Conservation (phyloP, 1,140 invertebrate species). For the Drosophila littoralis region DNA sequence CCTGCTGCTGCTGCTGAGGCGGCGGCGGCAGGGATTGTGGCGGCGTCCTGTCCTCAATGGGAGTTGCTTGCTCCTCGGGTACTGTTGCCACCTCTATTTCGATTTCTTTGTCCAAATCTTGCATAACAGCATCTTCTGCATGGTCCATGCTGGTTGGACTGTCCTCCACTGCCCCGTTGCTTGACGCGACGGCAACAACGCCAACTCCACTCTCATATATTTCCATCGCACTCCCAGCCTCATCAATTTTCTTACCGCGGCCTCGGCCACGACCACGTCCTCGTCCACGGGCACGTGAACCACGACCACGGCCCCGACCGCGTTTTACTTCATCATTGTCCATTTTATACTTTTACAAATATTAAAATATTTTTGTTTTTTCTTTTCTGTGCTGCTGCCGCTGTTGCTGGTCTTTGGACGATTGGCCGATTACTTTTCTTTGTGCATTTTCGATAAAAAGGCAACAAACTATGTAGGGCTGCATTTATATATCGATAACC, state of each 20-base stretch:
- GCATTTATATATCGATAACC: background rate
- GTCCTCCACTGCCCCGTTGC: slow-evolving; percentile 55
- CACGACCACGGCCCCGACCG: slow-evolving; percentile 87
- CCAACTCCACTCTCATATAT: slow-evolving; percentile 33
- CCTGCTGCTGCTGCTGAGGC: slow-evolving; percentile 44
- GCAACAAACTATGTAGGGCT: background rate
- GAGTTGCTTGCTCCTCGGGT: slow-evolving; percentile 46
- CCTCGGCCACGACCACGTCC: slow-evolving; percentile 89
- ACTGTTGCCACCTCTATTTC: slow-evolving; percentile 54
- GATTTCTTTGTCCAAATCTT: slow-evolving; percentile 58
- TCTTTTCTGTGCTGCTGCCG: slow-evolving; percentile 30
- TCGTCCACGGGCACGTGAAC: slow-evolving; percentile 86
- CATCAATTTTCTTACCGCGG: slow-evolving; percentile 89
- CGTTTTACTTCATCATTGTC: slow-evolving; percentile 85
- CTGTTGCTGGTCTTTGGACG: background rate
- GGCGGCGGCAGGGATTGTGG: slow-evolving; percentile 41
- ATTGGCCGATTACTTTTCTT: background rate
- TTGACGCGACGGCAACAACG: slow-evolving; percentile 20
- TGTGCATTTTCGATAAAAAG: background rate
- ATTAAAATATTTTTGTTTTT: slow-evolving; percentile 13
- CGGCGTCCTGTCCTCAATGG: slow-evolving; percentile 43
- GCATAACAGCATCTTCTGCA: slow-evolving; percentile 53
- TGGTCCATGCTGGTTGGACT: slow-evolving; percentile 58
- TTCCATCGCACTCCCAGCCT: slow-evolving; percentile 86
- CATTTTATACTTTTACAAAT: slow-evolving; percentile 43